Percentiles rank a stretch among this genome's conserved stretches.
phyloP scores from a whole-genome alignment of 2,797 vertebrate species.

The Cyprinella venusta region DNA sequence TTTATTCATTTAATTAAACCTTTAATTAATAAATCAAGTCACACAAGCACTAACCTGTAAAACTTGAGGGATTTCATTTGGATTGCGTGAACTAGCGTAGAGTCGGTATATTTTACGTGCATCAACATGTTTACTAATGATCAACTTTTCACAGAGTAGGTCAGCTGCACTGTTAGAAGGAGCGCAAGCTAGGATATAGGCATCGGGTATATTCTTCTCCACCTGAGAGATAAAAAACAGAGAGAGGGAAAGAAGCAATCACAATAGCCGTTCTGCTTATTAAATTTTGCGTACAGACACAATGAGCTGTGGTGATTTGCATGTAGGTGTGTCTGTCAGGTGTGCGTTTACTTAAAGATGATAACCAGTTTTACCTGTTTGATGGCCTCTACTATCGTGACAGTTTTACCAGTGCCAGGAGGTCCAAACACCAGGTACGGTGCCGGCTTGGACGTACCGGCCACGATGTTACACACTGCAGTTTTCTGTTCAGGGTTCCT shows the following conservation, averaged over 20 bases:
- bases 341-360: not conserved
- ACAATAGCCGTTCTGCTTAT: not conserved
- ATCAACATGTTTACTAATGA: conserved; percentile 73
- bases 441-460: conserved; percentile 86
- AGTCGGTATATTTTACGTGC: conserved; percentile 80
- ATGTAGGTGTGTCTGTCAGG: not conserved
- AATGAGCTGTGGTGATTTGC: not conserved
- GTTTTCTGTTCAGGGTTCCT: conserved; percentile 82
- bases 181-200: conserved; percentile 88
- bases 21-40: not conserved
- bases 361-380: conserved; percentile 82
- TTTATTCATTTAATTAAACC: not conserved
- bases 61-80: conserved; percentile 68
- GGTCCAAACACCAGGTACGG: conserved; percentile 96
- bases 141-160: conserved; percentile 85
- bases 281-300: not conserved
- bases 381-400: conserved; percentile 94
- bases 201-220: conserved; percentile 68
- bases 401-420: conserved; percentile 95
- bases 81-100: conserved; percentile 81
- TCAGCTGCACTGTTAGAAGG: conserved; percentile 91
- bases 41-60: conserved; percentile 75
- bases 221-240: conserved; percentile 71
- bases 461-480: conserved; percentile 86
- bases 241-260: not conserved